A percentile compares a stretch with the other conserved stretches of the same genome.
Evolutionary conservation across 2,888 invertebrate species (phyloP).

Genomic region (Germaria angustata): DNA sequence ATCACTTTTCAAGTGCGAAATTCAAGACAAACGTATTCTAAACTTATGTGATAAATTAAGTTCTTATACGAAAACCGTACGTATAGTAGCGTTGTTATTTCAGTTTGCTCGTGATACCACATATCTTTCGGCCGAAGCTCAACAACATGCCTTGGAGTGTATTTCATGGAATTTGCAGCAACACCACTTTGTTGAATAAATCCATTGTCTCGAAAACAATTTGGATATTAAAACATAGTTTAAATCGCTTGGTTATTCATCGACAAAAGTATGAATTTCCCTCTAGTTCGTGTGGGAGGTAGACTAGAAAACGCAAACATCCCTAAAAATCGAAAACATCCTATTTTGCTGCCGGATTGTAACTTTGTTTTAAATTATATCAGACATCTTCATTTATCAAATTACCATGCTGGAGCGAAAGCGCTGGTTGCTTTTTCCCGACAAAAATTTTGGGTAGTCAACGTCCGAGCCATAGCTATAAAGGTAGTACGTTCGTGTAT

Average conservation of each 20-base stretch:
- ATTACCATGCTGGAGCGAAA: too few relatives aligned
- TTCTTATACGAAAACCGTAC: too few relatives aligned
- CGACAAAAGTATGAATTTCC: neutral
- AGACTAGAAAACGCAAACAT: slow-evolving; percentile 26
- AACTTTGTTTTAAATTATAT: neutral
- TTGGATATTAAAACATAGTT: slow-evolving; percentile 8
- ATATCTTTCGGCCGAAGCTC: too few relatives aligned
- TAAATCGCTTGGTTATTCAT: slow-evolving; percentile 17
- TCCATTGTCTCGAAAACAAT: neutral
- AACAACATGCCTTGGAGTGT: too few relatives aligned
- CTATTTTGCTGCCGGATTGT: too few relatives aligned
- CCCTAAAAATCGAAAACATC: slow-evolving; percentile 2
- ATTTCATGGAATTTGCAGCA: too few relatives aligned
- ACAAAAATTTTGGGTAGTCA: neutral
- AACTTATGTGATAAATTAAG: too few relatives aligned
- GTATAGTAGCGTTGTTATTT: too few relatives aligned
- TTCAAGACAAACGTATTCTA: neutral
- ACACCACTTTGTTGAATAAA: neutral
- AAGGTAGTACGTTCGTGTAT: too few relatives aligned
- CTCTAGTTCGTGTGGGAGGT: slow-evolving; percentile 43
- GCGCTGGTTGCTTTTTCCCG: neutral
- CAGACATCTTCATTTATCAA: neutral
- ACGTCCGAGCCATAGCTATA: too few relatives aligned
- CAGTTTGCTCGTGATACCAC: too few relatives aligned
- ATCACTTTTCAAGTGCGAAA: slow-evolving; percentile 33